Percentiles rank a stretch among this genome's conserved stretches.
phyloP scores from a whole-genome alignment of 2,797 vertebrate genomes.

The Anolis apletophallus region DNA sequence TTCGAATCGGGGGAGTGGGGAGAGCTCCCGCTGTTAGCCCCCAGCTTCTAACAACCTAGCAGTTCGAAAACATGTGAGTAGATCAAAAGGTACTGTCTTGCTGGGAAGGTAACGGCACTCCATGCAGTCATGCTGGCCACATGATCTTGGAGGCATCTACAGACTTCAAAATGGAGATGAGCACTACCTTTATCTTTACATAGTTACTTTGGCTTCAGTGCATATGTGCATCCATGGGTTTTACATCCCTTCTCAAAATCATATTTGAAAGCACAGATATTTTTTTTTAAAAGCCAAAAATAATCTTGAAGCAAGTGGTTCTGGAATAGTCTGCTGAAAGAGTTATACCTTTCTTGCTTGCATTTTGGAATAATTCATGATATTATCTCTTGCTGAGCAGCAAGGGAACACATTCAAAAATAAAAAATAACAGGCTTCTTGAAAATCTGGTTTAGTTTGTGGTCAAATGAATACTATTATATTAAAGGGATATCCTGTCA shows the following conservation, averaged over 20 bases:
- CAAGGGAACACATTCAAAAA: not conserved
- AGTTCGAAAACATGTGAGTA: too few species aligned
- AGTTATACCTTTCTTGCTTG: not conserved
- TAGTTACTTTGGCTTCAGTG: not conserved
- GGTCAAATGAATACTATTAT: not conserved
- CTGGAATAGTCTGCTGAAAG: not conserved
- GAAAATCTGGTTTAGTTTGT: slow-evolving; percentile 7
- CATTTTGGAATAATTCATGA: slow-evolving; percentile 10
- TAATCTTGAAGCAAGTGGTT: not conserved
- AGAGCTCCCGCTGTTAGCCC: too few species aligned
- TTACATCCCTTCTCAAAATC: not conserved
- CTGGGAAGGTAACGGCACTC: too few species aligned
- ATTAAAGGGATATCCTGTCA: not conserved
- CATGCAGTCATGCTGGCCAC: too few species aligned
- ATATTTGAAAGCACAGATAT: not conserved
- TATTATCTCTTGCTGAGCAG: not conserved
- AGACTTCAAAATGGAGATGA: too few species aligned
- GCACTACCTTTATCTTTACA: not conserved
- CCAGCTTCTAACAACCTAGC: too few species aligned
- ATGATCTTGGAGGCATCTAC: too few species aligned
- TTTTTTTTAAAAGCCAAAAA: not conserved
- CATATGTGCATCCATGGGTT: not conserved
- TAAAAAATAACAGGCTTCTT: not conserved
- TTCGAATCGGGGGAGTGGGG: too few species aligned
- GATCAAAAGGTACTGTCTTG: too few species aligned